Conservation (phyloP, 2,888 invertebrate species). For the Cephus runcator region DNA sequence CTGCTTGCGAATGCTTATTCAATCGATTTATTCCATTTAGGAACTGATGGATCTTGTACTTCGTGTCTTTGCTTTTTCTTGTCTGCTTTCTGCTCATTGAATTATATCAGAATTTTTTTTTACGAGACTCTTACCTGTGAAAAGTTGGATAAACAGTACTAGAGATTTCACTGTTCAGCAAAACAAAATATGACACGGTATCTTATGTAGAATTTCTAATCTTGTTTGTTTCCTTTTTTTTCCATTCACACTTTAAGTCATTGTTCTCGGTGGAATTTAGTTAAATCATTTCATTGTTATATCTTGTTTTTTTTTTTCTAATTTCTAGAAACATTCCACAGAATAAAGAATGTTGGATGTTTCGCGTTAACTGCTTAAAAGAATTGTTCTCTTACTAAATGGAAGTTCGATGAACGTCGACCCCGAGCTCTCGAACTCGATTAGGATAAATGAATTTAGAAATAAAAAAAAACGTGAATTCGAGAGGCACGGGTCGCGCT, state of each 20-base stretch:
- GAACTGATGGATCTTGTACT: conserved; percentile 11
- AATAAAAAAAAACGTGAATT: background rate
- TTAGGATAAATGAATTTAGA: background rate
- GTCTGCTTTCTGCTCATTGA: background rate
- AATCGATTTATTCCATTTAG: conserved; percentile 5
- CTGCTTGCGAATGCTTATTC: background rate
- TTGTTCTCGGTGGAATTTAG: too few relatives aligned
- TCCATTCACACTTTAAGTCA: too few relatives aligned
- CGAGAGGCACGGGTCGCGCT: background rate
- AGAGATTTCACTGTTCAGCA: background rate
- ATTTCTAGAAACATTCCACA: conserved; percentile 13
- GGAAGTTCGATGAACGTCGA: background rate
- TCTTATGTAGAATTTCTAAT: background rate
- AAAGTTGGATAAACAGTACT: too few relatives aligned
- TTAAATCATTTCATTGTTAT: background rate
- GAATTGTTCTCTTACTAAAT: background rate
- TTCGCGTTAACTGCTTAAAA: conserved; percentile 13
- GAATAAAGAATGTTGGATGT: conserved; percentile 13
- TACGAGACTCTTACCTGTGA: background rate
- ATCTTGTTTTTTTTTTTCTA: conserved; percentile 12
- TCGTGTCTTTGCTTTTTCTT: background rate
- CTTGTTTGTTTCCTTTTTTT: background rate
- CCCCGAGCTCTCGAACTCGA: background rate
- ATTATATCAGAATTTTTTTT: background rate
- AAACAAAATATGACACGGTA: background rate